Evolutionary conservation across 2,797 vertebrate genomes (phyloP).

Genomic region (Centropyge bicolor): DNA sequence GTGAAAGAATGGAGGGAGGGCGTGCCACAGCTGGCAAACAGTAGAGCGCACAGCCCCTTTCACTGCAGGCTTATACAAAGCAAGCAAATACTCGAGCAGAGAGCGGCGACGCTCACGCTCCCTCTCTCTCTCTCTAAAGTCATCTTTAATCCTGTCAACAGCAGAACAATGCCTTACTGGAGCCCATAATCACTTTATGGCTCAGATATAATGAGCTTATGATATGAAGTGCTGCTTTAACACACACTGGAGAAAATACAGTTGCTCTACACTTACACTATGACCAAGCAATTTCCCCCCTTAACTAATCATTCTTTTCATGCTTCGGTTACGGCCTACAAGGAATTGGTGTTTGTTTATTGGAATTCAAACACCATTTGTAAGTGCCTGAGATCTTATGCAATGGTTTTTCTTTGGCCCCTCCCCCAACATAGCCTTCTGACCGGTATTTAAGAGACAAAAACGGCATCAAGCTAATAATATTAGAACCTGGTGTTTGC

Average conservation of each 20-base stretch:
- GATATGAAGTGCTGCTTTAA: slow-evolving; percentile 78
- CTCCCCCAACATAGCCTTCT: slow-evolving; percentile 15
- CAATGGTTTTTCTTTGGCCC: background rate
- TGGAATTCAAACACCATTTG: slow-evolving; percentile 61
- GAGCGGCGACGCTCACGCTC: slow-evolving; percentile 27
- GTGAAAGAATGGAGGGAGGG: slow-evolving; percentile 55
- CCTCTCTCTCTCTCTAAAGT: slow-evolving; percentile 65
- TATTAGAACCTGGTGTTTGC: background rate
- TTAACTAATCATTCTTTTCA: slow-evolving; percentile 65
- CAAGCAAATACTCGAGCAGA: slow-evolving; percentile 67
- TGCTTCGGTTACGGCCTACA: slow-evolving; percentile 33
- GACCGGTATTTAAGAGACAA: slow-evolving; percentile 21
- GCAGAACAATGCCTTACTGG: slow-evolving; percentile 80
- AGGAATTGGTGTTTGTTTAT: slow-evolving; percentile 58
- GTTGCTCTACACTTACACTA: slow-evolving; percentile 64
- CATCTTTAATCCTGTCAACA: slow-evolving; percentile 82
- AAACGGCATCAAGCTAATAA: slow-evolving; percentile 1
- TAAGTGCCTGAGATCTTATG: slow-evolving; percentile 32
- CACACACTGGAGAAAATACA: slow-evolving; percentile 71
- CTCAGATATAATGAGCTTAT: slow-evolving; percentile 82
- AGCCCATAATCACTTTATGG: slow-evolving; percentile 82
- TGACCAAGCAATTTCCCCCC: slow-evolving; percentile 64
- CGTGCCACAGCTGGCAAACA: slow-evolving; percentile 69
- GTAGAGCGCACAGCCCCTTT: slow-evolving; percentile 61
- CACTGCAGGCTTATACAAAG: slow-evolving; percentile 67